These are phyloP conservation scores for Neodontobutis hainanensis DNA, from an alignment of 2,113 vertebrate species.

Conservation along the genomic window DNA sequence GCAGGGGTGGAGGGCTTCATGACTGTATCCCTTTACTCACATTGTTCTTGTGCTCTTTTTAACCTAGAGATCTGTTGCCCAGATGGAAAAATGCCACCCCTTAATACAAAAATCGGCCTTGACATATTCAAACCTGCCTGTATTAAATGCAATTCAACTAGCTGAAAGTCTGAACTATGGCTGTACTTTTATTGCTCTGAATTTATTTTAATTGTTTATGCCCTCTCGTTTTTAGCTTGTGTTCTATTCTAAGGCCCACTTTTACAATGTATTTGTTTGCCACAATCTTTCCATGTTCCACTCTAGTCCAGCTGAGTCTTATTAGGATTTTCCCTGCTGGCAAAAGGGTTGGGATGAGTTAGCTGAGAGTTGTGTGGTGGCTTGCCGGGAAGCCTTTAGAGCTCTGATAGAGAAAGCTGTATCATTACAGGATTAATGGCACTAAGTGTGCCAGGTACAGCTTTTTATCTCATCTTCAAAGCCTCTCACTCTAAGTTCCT, in stretches of 20 bases:
- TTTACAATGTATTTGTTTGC: constrained; percentile 32
- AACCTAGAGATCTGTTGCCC: constrained; percentile 47
- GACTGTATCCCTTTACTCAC: constrained; percentile 50
- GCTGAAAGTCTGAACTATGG: constrained; percentile 15
- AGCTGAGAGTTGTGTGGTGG: constrained; percentile 71
- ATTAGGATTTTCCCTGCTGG: constrained; percentile 57
- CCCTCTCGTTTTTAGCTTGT: constrained; percentile 1
- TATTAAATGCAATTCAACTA: constrained; percentile 24
- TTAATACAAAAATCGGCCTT: constrained; percentile 44
- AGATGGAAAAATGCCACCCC: constrained; percentile 59
- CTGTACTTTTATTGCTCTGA: constrained; percentile 18
- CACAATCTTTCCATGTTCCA: constrained; percentile 29
- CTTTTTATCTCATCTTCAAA: constrained; percentile 60
- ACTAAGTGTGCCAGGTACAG: constrained; percentile 61
- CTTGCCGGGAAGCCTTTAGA: constrained; percentile 70
- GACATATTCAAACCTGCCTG: constrained; percentile 41
- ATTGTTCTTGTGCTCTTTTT: constrained; percentile 56
- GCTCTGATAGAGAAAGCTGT: constrained; percentile 71
- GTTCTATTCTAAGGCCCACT: constrained; percentile 30
- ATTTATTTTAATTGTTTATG: constrained; percentile 24
- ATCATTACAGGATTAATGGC: constrained; percentile 76
- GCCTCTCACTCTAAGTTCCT: constrained; percentile 59
- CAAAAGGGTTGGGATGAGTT: constrained; percentile 76
- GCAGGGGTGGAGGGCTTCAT: constrained; percentile 7
- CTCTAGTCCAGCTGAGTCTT: constrained; percentile 54